A percentile compares a stretch with the other conserved stretches of the same genome.
Conservation (phyloP, 2,888 invertebrate genomes). For the Eupithecia inturbata region DNA sequence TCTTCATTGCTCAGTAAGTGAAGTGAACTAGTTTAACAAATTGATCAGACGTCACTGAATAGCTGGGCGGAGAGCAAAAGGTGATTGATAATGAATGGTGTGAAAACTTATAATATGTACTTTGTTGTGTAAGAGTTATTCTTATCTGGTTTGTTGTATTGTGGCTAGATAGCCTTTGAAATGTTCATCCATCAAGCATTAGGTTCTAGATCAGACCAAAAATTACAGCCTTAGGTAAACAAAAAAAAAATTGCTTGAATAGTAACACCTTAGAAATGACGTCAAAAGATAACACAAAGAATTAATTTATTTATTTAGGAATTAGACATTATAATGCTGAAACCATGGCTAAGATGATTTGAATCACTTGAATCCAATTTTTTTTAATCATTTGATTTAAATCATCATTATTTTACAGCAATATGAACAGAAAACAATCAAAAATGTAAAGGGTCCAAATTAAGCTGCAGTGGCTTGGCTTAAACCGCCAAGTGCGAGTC, state of each 20-base stretch:
- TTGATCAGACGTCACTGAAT: slow-evolving; percentile 7
- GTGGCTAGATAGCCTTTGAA: not conserved
- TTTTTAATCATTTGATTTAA: too few species aligned
- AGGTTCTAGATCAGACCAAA: not conserved
- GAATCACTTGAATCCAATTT: too few species aligned
- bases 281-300: not conserved
- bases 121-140: not conserved
- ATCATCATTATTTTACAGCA: too few species aligned
- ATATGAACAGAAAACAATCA: too few species aligned
- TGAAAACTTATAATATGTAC: not conserved
- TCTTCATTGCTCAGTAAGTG: not conserved
- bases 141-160: not conserved
- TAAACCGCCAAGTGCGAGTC: too few species aligned
- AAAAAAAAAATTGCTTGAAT: too few species aligned
- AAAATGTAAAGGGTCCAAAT: too few species aligned
- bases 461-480: too few species aligned
- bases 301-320: too few species aligned
- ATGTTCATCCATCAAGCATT: not conserved
- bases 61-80: slow-evolving; percentile 8
- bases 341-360: too few species aligned
- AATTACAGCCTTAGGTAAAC: too few species aligned
- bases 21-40: slow-evolving; percentile 4
- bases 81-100: slow-evolving; percentile 10
- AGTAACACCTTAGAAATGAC: not conserved
- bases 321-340: too few species aligned